These are phyloP conservation scores for Florisuga fusca DNA, from an alignment of 2,797 vertebrate genomes.

Conservation along the genomic window DNA sequence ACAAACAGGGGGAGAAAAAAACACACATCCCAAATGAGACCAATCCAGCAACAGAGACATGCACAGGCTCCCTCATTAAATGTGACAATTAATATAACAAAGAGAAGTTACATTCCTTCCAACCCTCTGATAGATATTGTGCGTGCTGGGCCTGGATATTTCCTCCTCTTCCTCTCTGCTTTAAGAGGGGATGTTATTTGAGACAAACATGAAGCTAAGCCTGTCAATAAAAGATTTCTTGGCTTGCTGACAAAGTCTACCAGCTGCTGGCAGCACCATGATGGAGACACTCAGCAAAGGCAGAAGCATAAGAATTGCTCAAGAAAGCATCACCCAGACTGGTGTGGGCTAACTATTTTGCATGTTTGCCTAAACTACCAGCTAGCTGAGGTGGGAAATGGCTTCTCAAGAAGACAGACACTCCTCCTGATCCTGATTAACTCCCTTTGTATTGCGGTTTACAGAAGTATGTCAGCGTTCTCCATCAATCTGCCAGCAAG, in stretches of 20 bases:
- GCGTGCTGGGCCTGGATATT: background rate
- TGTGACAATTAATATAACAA: background rate
- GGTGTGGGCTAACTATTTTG: background rate
- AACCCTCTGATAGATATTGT: background rate
- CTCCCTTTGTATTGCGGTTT: slow-evolving; percentile 59
- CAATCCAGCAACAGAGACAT: background rate
- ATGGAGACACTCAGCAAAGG: background rate
- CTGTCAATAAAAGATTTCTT: slow-evolving; percentile 13
- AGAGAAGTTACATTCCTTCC: slow-evolving; percentile 37
- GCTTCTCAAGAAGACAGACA: slow-evolving; percentile 38
- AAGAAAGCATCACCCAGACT: slow-evolving; percentile 24
- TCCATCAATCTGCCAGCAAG: slow-evolving; percentile 72
- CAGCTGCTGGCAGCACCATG: background rate
- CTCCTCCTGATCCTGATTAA: slow-evolving; percentile 68
- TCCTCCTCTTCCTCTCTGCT: background rate
- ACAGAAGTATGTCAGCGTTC: slow-evolving; percentile 62
- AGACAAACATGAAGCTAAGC: background rate
- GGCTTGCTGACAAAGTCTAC: background rate
- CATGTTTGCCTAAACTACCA: slow-evolving; percentile 24
- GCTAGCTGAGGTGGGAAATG: slow-evolving; percentile 57
- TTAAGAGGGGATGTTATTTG: background rate
- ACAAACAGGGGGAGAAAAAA: background rate
- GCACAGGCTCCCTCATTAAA: background rate
- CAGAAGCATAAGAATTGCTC: background rate
- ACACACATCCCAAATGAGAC: background rate